phyloP scores from a whole-genome alignment of 2,113 vertebrate genomes.

The Archilochus colubris region DNA sequence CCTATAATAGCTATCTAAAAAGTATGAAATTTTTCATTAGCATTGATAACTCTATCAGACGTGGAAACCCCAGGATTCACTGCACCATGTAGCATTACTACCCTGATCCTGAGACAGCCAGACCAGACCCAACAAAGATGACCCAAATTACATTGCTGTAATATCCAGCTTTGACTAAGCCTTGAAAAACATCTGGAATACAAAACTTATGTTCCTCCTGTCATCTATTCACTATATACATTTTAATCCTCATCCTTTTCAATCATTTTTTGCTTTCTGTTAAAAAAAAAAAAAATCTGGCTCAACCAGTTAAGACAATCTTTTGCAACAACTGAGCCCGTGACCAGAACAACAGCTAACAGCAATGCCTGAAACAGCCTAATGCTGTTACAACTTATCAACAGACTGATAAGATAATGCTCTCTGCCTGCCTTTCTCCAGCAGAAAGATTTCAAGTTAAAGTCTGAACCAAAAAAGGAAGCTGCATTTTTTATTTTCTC shows the following conservation, averaged over 20 bases:
- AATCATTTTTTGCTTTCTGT: background rate
- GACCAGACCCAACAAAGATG: background rate
- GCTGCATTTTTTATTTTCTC: background rate
- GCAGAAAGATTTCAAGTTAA: constrained; percentile 27
- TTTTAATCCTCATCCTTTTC: constrained; percentile 28
- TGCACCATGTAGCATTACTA: background rate
- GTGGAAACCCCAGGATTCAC: background rate
- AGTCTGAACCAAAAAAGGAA: constrained; percentile 40
- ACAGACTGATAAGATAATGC: constrained; percentile 58
- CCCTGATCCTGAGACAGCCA: background rate
- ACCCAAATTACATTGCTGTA: background rate
- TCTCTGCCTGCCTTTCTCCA: constrained; percentile 38
- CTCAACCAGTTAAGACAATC: constrained; percentile 35
- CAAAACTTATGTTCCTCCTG: background rate
- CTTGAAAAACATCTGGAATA: constrained; percentile 14
- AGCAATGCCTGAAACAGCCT: constrained; percentile 45
- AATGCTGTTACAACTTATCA: constrained; percentile 58
- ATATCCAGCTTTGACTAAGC: constrained; percentile 20
- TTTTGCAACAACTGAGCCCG: constrained; percentile 39
- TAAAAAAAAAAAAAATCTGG: background rate
- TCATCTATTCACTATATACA: background rate
- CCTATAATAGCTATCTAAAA: background rate
- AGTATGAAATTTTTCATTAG: background rate
- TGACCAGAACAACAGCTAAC: constrained; percentile 47
- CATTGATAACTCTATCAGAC: background rate